Percentiles rank a stretch among this genome's conserved stretches.
These are phyloP conservation scores for Corbicula japonica DNA, from an alignment of 2,888 invertebrate species.

Conservation along the genomic window DNA sequence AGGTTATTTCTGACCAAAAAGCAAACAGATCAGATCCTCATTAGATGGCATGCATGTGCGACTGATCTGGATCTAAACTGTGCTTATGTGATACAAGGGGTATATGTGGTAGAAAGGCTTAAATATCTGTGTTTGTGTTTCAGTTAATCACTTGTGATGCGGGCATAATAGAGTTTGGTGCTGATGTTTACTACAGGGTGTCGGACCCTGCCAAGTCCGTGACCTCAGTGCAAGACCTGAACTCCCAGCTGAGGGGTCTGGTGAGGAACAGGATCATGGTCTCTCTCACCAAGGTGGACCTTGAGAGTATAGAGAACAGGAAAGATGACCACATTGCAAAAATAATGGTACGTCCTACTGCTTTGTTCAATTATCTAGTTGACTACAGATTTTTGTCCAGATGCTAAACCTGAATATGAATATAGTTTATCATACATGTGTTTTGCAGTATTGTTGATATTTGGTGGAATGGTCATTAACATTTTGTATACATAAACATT, in stretches of 20 bases:
- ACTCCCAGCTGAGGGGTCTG: slow-evolving; percentile 85
- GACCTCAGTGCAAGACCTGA: slow-evolving; percentile 86
- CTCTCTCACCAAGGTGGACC: slow-evolving; percentile 82
- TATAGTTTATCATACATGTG: too few relatives aligned
- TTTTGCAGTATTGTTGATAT: too few relatives aligned
- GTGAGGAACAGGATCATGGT: slow-evolving; percentile 86
- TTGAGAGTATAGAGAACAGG: slow-evolving; percentile 80
- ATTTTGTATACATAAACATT: too few relatives aligned
- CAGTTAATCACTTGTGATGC: slow-evolving; percentile 86
- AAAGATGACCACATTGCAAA: slow-evolving; percentile 69
- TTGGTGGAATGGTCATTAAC: too few relatives aligned
- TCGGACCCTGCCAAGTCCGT: slow-evolving; percentile 86
- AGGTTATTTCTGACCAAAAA: too few relatives aligned
- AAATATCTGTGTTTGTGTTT: neutral
- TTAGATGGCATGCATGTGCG: too few relatives aligned
- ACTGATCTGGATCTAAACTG: too few relatives aligned
- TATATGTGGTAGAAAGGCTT: neutral
- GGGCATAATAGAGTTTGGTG: slow-evolving; percentile 87
- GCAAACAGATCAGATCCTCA: too few relatives aligned
- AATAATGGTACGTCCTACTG: slow-evolving; percentile 82
- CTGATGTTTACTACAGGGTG: slow-evolving; percentile 86
- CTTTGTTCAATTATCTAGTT: too few relatives aligned
- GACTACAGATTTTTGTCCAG: too few relatives aligned
- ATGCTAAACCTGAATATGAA: too few relatives aligned
- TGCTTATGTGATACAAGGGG: too few relatives aligned